Conservation (phyloP, 1,140 invertebrate genomes). For the Zaprionus nigranus region DNA sequence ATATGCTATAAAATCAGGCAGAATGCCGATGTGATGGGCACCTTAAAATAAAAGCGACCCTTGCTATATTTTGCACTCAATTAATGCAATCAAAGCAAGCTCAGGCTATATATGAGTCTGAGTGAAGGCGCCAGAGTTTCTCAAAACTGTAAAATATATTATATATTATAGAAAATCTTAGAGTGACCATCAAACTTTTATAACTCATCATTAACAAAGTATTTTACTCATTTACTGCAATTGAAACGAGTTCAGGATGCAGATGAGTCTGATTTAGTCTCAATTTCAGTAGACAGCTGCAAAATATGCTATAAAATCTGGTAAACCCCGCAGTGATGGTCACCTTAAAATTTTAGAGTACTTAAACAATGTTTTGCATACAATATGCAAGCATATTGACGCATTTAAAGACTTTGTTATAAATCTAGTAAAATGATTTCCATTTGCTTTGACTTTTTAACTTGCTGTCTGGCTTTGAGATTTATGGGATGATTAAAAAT, state of each 20-base stretch:
- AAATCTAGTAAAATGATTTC: not conserved
- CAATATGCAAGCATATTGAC: not conserved
- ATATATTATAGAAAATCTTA: too few relatives aligned
- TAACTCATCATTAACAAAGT: too few relatives aligned
- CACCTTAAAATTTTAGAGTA: not conserved
- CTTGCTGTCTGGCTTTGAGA: constrained; percentile 10
- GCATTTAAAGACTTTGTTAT: not conserved
- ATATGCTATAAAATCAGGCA: constrained; percentile 3
- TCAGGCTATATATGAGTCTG: not conserved
- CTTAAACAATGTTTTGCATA: not conserved
- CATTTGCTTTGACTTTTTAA: not conserved
- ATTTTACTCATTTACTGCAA: not conserved
- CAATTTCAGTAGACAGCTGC: not conserved
- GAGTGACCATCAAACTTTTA: too few relatives aligned
- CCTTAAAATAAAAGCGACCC: not conserved
- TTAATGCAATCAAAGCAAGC: not conserved
- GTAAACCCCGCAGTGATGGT: not conserved
- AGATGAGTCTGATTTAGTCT: not conserved
- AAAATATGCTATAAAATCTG: not conserved
- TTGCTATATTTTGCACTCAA: not conserved
- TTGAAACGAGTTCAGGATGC: not conserved
- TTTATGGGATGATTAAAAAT: constrained; percentile 23
- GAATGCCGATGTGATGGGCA: not conserved
- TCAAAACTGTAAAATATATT: too few relatives aligned
- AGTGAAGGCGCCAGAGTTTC: too few relatives aligned